These are phyloP conservation scores for Eristalinus sepulchralis DNA, from an alignment of 2,888 invertebrate genomes.

Conservation along the genomic window DNA sequence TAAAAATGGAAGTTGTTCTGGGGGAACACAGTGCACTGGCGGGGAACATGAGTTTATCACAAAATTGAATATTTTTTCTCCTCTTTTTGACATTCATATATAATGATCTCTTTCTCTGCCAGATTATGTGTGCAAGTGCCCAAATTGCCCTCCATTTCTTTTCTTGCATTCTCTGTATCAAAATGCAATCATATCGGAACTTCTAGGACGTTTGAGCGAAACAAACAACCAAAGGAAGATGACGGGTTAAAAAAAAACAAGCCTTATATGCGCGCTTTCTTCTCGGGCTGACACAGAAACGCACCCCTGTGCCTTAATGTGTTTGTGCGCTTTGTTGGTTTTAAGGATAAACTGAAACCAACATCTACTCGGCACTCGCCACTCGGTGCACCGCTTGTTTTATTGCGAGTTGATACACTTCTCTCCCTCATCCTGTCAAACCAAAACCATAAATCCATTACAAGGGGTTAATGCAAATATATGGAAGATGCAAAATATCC, in stretches of 20 bases:
- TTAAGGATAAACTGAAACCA: neutral
- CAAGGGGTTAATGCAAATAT: neutral
- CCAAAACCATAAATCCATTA: neutral
- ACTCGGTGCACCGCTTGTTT: neutral
- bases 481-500: neutral
- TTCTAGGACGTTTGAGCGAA: neutral
- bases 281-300: neutral
- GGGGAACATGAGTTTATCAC: neutral
- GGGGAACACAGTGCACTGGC: neutral
- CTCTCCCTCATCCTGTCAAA: neutral
- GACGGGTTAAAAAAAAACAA: neutral
- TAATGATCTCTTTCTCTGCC: neutral
- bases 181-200: neutral
- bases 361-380: neutral
- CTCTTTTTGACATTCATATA: neutral
- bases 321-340: neutral
- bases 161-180: neutral
- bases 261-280: neutral
- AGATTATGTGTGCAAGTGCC: neutral
- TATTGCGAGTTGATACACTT: neutral
- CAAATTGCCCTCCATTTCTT: neutral
- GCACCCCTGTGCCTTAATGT: neutral
- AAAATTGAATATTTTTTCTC: neutral
- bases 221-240: neutral
- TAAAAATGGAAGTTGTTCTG: conserved; percentile 60